Evolutionary conservation across 2,888 invertebrate species (phyloP), one percentile per base, ranked within the genome.

Genomic region (Sarcophaga variegata): DNA sequence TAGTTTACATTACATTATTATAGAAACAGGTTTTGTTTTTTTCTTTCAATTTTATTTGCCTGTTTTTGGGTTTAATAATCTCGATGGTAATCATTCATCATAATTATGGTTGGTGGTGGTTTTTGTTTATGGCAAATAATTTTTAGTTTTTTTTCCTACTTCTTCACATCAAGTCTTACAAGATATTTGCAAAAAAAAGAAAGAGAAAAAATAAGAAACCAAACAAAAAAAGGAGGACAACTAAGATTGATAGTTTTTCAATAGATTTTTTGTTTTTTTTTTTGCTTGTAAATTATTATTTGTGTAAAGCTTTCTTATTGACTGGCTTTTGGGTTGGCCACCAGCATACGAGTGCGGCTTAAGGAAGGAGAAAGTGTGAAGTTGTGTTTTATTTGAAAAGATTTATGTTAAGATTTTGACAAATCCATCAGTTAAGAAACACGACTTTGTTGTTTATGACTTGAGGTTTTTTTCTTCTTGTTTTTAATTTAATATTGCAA

Each of bases 31-130:
- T 83, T 4, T 4, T 27, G 4, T 27, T 27, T 27, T 27, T 27
- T 27, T 27, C 0, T 81, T n/a, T 67, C 77, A 47, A 72, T 74
- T 77, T 81, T 59, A 69, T 74, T 77, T 81, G 66, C 66, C 64
- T 64, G 14, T 86, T 54, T 86, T 81, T 64, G 25, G 45, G 25
- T 75, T 84, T 83, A 80, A 80, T 84, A 81, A 83, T 75, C 81
- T 79, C 63, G 70, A 37, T 37, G 37, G 67, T 70, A 84, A 83
- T 81, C 81, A 81, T 87, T 87, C 67, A 87, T 84, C 83, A 87
- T 87, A 87, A 83, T 84, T 84, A 81, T 87, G 74, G 37, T 77
- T 37, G 37, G 22, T 45, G 17, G 62, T 74, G 27, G 60, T 67
- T 47, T 87, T 70, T 71, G 14, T 37, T 54, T 54, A 54, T 14